Conservation (phyloP, 2,888 invertebrate genomes). For the Smittia sp. region DNA sequence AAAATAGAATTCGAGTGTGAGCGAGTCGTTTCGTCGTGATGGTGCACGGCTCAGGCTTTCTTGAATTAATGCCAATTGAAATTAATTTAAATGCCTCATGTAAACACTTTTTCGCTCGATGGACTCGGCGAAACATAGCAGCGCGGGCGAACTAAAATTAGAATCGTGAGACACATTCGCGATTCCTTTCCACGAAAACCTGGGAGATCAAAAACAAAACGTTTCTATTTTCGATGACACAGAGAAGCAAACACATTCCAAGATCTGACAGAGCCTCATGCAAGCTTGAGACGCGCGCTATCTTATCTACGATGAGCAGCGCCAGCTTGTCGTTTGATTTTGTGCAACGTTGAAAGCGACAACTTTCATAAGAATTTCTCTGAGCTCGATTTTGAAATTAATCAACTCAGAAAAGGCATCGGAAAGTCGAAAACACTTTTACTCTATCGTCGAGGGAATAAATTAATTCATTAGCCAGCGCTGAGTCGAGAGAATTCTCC, state of each 20-base stretch:
- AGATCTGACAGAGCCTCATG: no score
- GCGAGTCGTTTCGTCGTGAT: neutral
- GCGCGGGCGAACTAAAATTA: constrained; percentile 14
- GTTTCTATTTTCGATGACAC: neutral
- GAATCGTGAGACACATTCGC: neutral
- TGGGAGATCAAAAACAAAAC: neutral
- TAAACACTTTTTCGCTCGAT: neutral
- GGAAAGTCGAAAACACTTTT: neutral
- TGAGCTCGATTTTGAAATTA: neutral
- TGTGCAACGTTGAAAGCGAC: neutral
- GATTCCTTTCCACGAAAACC: neutral
- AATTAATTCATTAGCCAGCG: neutral
- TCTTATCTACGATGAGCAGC: neutral
- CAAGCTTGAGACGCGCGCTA: neutral
- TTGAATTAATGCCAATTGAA: constrained; percentile 39
- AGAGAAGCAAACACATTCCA: neutral
- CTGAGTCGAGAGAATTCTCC: neutral
- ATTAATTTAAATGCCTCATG: constrained; percentile 31
- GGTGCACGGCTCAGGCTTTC: neutral
- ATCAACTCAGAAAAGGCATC: neutral
- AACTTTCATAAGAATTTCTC: neutral
- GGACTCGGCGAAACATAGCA: neutral
- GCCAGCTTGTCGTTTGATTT: no score
- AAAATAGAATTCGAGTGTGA: neutral
- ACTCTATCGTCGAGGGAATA: neutral